These are phyloP conservation scores for Mustela lutreola DNA, from an alignment of 2,113 vertebrate genomes.

Conservation along the genomic window DNA sequence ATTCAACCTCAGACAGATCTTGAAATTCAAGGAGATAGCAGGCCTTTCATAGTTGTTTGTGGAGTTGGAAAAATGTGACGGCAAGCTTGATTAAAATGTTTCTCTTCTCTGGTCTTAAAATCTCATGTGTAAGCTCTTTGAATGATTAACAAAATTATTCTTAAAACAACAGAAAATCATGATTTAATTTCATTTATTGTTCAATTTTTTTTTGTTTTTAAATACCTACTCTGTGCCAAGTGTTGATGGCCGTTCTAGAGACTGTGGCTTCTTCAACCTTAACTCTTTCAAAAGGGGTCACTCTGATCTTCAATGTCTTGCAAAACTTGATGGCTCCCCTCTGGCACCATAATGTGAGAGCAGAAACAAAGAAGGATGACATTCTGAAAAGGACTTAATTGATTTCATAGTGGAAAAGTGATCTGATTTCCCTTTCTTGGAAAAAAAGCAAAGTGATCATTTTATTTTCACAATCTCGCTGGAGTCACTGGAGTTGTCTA, in stretches of 20 bases:
- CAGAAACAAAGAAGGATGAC: neutral
- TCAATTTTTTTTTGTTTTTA: neutral
- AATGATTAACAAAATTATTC: neutral
- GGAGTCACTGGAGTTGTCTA: neutral
- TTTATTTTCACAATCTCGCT: neutral
- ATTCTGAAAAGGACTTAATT: neutral
- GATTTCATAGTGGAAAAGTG: neutral
- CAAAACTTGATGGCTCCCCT: neutral
- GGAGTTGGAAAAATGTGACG: neutral
- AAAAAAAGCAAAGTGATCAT: neutral
- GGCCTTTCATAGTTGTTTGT: neutral
- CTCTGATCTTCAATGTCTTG: neutral
- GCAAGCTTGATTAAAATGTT: neutral
- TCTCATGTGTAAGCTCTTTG: neutral
- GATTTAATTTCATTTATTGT: neutral
- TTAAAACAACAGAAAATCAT: neutral
- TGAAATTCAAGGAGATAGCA: neutral
- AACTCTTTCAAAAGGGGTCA: neutral
- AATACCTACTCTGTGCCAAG: neutral
- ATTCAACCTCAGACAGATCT: neutral
- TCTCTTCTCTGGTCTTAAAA: slow-evolving; percentile 39
- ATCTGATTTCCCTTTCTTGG: neutral
- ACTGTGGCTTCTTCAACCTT: neutral
- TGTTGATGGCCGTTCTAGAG: neutral
- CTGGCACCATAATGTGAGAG: neutral